Evolutionary conservation across 2,113 vertebrate species (phyloP).

Genomic region (Dicrurus megarhynchus): DNA sequence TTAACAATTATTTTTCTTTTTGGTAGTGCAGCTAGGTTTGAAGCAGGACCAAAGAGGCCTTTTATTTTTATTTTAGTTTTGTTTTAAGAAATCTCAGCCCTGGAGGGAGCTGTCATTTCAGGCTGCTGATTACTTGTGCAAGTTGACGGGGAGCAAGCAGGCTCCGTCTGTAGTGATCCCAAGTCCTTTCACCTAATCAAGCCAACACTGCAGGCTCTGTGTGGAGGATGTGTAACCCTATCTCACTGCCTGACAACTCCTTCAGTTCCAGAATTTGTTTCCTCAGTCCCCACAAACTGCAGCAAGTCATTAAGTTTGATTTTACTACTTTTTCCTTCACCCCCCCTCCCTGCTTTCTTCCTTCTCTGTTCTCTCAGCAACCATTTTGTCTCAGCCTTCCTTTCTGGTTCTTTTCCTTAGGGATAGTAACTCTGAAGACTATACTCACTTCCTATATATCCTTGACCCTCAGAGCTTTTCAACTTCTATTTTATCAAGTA

Average conservation of each 20-base stretch:
- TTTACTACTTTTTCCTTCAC: neutral
- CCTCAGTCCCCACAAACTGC: neutral
- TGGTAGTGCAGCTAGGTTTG: neutral
- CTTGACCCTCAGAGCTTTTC: neutral
- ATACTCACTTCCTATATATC: neutral
- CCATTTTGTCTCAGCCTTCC: constrained; percentile 4
- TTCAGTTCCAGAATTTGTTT: constrained; percentile 32
- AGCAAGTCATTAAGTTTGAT: constrained; percentile 23
- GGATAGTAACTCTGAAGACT: neutral
- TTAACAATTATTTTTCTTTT: neutral
- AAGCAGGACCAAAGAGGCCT: neutral
- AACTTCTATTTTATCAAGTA: neutral
- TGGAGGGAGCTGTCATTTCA: constrained; percentile 38
- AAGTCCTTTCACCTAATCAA: constrained; percentile 37
- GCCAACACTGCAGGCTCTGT: constrained; percentile 3
- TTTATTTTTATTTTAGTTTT: neutral
- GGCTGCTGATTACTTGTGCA: constrained; percentile 48
- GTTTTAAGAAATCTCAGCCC: neutral
- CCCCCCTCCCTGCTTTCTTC: rapidly evolving
- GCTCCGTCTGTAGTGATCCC: constrained; percentile 12
- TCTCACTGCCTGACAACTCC: constrained; percentile 26
- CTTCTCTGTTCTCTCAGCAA: neutral
- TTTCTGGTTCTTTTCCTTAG: neutral
- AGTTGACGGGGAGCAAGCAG: neutral
- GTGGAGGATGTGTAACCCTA: constrained; percentile 33